A percentile compares a stretch with the other conserved stretches of the same genome.
Evolutionary conservation across 2,113 vertebrate species (phyloP).

Genomic region (Malurus elegans): DNA sequence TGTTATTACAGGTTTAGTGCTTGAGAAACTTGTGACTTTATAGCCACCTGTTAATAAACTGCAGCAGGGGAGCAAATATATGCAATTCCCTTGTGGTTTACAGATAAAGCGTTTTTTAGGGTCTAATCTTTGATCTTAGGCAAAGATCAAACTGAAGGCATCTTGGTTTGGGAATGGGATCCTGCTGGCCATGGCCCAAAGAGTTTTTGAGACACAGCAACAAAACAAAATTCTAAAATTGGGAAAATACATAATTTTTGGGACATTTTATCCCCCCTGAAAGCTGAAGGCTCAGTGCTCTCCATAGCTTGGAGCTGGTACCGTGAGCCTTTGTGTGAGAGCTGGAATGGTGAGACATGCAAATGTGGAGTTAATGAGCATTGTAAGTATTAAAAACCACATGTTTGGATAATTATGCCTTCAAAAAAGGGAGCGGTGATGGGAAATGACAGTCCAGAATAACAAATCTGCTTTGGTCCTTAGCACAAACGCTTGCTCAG

Average conservation of each 20-base stretch:
- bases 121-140: background rate
- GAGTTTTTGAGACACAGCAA: background rate
- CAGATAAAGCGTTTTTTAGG: background rate
- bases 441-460: conserved; percentile 41
- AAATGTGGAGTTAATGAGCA: background rate
- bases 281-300: background rate
- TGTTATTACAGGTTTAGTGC: background rate
- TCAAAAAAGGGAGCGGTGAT: background rate
- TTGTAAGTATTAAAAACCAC: conserved; percentile 28
- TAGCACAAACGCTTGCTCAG: background rate
- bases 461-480: conserved; percentile 23
- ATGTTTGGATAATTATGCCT: conserved; percentile 50
- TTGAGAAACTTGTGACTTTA: background rate
- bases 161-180: background rate
- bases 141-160: background rate
- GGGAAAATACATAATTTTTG: background rate
- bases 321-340: background rate
- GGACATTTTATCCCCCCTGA: background rate
- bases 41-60: background rate
- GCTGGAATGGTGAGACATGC: background rate
- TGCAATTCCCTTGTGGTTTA: background rate
- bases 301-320: background rate
- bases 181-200: background rate
- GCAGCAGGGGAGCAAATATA: background rate
- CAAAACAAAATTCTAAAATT: background rate